Percentiles rank a stretch among this genome's conserved stretches.
phyloP scores from a whole-genome alignment of 2,888 invertebrate species.

The Monoplex corrugatus region DNA sequence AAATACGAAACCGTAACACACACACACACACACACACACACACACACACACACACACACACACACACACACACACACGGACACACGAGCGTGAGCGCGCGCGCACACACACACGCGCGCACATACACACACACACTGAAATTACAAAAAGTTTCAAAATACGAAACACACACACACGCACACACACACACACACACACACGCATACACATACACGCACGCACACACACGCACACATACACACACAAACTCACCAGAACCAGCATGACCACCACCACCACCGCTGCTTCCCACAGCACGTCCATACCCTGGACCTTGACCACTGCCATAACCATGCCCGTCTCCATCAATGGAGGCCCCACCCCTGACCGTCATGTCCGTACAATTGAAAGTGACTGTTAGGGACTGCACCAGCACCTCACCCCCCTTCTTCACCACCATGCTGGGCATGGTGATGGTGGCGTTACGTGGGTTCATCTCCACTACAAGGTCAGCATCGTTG shows the following conservation, averaged over 20 bases:
- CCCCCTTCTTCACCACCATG: constrained; percentile 65
- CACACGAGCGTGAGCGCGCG: neutral
- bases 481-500: constrained; percentile 64
- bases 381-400: constrained; percentile 54
- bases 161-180: constrained; percentile 1
- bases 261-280: constrained; percentile 68
- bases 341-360: constrained; percentile 62
- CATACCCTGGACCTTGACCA: constrained; percentile 63
- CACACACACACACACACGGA: neutral
- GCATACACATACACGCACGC: too few relatives aligned
- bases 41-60: constrained; percentile 12
- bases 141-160: too few relatives aligned
- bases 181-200: too few relatives aligned
- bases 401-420: constrained; percentile 55
- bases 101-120: neutral
- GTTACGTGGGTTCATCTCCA: constrained; percentile 59
- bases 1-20: too few relatives aligned
- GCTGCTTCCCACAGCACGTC: constrained; percentile 51
- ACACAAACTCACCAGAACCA: constrained; percentile 60
- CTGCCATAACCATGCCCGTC: constrained; percentile 61
- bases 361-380: constrained; percentile 62
- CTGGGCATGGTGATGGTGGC: constrained; percentile 57
- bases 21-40: neutral
- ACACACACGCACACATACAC: neutral
- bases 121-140: too few relatives aligned